Conservation (phyloP, 2,113 vertebrate genomes). For the Aviceda subcristata region DNA sequence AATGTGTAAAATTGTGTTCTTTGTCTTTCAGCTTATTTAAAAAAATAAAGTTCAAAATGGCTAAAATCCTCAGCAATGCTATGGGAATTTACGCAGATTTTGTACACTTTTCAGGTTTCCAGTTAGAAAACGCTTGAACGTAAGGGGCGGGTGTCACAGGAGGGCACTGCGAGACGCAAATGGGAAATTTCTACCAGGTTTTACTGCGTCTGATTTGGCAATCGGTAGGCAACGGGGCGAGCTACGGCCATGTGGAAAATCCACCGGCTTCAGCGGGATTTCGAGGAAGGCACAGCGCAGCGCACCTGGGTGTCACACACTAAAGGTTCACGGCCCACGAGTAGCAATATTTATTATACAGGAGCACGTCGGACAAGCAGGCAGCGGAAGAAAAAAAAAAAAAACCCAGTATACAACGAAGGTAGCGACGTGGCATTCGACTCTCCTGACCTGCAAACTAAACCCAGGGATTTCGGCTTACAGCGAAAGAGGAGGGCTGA, state of each 20-base stretch:
- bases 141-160: background rate
- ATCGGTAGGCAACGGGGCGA: background rate
- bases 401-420: background rate
- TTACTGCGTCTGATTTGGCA: conserved; percentile 15
- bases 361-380: background rate
- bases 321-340: background rate
- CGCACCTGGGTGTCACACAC: background rate
- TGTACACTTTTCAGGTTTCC: conserved; percentile 44
- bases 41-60: conserved; percentile 70
- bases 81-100: conserved; percentile 41
- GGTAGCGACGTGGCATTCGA: background rate
- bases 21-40: conserved; percentile 78
- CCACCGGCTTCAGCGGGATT: background rate
- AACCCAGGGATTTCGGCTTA: background rate
- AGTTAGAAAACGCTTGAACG: conserved; percentile 18
- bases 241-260: background rate
- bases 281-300: background rate
- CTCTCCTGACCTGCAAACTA: background rate
- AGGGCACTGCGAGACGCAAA: background rate
- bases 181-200: conserved; percentile 27
- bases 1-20: conserved; percentile 69
- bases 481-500: background rate
- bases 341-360: background rate
- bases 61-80: conserved; percentile 39
- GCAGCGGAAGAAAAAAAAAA: background rate